Evolutionary conservation across 1,140 invertebrate species (phyloP).

Genomic region (Leptestheria dahalacensis): DNA sequence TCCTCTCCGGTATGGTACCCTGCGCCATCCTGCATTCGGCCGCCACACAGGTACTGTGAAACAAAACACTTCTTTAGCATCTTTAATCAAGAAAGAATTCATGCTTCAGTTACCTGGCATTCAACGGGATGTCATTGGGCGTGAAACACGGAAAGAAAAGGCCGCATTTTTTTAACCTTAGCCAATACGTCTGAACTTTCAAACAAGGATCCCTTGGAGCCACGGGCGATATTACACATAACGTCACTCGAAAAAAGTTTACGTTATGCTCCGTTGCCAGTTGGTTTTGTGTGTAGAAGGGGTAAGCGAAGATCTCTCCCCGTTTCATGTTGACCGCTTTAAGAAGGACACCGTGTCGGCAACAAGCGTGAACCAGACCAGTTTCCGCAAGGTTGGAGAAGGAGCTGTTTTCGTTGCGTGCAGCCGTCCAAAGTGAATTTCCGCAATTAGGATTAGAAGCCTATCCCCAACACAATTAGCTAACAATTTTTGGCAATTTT

Average conservation of each 20-base stretch:
- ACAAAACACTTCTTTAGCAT: background rate
- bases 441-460: background rate
- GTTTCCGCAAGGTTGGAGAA: background rate
- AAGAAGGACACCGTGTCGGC: slow-evolving; percentile 6
- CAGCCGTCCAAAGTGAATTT: background rate
- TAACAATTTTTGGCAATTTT: background rate
- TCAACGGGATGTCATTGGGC: background rate
- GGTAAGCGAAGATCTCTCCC: slow-evolving; percentile 6
- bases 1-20: background rate
- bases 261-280: background rate
- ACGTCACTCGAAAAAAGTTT: slow-evolving; percentile 1
- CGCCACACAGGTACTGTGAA: background rate
- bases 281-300: background rate
- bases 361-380: background rate
- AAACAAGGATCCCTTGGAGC: background rate
- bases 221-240: slow-evolving; percentile 5
- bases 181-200: background rate
- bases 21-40: background rate
- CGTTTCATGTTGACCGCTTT: slow-evolving; percentile 9
- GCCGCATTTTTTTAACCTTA: background rate
- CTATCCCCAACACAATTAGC: background rate
- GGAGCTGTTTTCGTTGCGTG: background rate
- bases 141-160: slow-evolving; percentile 1
- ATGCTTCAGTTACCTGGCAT: background rate
- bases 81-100: background rate